These are phyloP conservation scores for Megatriorchis doriae DNA, from an alignment of 2,113 vertebrate genomes.

Conservation along the genomic window DNA sequence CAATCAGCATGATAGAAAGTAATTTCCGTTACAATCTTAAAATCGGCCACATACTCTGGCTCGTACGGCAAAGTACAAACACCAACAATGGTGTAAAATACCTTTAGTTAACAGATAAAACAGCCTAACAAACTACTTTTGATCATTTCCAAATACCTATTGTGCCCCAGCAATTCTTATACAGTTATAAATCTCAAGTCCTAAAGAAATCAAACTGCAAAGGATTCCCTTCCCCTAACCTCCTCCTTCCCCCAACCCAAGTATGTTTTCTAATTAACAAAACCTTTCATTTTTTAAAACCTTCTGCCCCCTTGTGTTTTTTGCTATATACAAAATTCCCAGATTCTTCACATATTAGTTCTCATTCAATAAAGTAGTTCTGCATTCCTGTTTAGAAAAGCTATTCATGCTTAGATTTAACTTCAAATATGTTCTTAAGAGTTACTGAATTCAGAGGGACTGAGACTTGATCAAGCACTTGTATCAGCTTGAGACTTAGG, in stretches of 20 bases:
- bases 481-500: background rate
- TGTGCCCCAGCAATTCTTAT: background rate
- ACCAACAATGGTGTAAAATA: background rate
- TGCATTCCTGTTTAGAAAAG: background rate
- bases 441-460: background rate
- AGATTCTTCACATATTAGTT: background rate
- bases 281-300: background rate
- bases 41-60: background rate
- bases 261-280: background rate
- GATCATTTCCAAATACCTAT: background rate
- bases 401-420: background rate
- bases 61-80: background rate
- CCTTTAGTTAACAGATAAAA: background rate
- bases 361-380: background rate
- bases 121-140: background rate
- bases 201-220: background rate
- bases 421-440: background rate
- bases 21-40: background rate
- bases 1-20: background rate
- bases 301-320: slow-evolving; percentile 45
- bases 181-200: background rate
- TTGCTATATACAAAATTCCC: background rate
- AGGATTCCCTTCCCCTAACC: background rate
- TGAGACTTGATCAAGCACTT: background rate
- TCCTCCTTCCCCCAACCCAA: background rate